Conservation (phyloP, 1,140 invertebrate species). For the Campodea augens region DNA sequence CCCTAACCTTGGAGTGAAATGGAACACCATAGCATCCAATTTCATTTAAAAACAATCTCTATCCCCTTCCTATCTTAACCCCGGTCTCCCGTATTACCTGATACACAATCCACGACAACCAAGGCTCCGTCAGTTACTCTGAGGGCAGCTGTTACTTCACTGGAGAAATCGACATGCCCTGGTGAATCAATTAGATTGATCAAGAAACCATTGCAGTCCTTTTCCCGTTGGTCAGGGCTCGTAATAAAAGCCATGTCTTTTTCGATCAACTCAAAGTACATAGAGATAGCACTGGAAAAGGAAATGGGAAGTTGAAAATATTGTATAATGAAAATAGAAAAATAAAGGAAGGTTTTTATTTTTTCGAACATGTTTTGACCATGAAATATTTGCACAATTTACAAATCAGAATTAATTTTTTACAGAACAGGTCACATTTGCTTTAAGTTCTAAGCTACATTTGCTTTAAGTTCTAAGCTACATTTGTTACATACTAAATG, state of each 20-base stretch:
- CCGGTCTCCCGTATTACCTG: no score
- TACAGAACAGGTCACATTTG: no score
- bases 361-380: background rate
- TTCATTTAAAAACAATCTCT: no score
- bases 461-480: no score
- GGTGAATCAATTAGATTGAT: conserved; percentile 99
- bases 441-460: no score
- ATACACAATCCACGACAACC: conserved; percentile 98
- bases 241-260: conserved; percentile 83
- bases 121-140: conserved; percentile 98
- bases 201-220: conserved; percentile 84
- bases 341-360: background rate
- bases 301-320: background rate
- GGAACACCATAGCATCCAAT: no score
- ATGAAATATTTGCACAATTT: background rate
- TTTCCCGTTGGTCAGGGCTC: conserved; percentile 68
- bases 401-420: no score
- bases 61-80: no score
- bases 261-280: conserved; percentile 89
- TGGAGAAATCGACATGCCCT: conserved; percentile 98
- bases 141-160: conserved; percentile 94
- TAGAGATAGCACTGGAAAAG: conserved; percentile 73
- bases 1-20: no score
- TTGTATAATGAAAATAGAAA: background rate
- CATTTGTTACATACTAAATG: no score